These are phyloP conservation scores for Meteorus cinctellus DNA, from an alignment of 2,888 invertebrate genomes.

Conservation along the genomic window DNA sequence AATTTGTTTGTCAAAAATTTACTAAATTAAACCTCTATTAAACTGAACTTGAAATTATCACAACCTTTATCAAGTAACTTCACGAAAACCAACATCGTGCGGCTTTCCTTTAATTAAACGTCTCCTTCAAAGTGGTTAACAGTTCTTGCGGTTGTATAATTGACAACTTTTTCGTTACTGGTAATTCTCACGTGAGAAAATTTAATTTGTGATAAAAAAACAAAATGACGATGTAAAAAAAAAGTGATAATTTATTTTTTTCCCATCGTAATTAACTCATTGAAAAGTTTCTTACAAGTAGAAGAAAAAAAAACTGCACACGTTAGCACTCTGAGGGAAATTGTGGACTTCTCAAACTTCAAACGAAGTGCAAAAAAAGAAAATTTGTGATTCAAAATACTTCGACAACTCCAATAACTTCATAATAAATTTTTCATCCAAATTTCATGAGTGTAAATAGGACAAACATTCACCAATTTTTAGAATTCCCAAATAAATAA, in stretches of 20 bases:
- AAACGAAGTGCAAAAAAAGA: not conserved
- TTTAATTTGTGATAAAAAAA: not conserved
- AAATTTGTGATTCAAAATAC: not conserved
- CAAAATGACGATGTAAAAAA: not conserved
- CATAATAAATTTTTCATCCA: no score
- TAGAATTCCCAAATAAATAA: no score
- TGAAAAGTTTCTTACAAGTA: not conserved
- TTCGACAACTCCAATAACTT: no score
- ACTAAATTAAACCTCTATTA: not conserved
- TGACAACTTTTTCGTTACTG: not conserved
- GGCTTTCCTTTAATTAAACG: slow-evolving; percentile 31
- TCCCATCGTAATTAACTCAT: slow-evolving; percentile 12
- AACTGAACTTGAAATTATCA: slow-evolving; percentile 12
- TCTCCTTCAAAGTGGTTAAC: slow-evolving; percentile 14
- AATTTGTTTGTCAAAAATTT: not conserved
- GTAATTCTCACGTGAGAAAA: not conserved
- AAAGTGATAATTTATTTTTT: not conserved
- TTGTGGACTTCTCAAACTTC: not conserved
- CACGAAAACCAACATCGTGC: slow-evolving; percentile 6
- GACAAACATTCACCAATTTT: no score
- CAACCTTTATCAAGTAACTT: slow-evolving; percentile 17
- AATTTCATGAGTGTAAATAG: no score
- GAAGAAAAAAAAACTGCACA: not conserved
- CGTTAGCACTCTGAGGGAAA: not conserved
- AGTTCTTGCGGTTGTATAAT: not conserved